phyloP scores from a whole-genome alignment of 2,113 vertebrate genomes.

The Istiophorus platypterus region DNA sequence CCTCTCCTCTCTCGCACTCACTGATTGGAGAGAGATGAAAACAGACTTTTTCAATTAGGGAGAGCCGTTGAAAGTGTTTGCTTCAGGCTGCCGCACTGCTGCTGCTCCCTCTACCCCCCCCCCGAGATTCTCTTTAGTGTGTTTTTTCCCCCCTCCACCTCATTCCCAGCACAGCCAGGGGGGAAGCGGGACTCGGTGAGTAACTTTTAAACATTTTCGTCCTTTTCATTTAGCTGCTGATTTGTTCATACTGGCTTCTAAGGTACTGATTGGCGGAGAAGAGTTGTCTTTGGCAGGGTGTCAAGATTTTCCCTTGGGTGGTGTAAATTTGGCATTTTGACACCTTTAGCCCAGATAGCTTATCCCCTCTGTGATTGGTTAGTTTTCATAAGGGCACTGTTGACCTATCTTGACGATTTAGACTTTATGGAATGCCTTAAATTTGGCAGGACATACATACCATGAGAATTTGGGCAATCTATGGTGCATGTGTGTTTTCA shows the following conservation, averaged over 20 bases:
- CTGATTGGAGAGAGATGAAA: conserved; percentile 67
- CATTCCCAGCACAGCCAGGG: conserved; percentile 56
- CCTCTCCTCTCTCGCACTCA: conserved; percentile 20
- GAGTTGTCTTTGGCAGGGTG: conserved; percentile 63
- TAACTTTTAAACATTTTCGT: conserved; percentile 76
- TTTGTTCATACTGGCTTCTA: conserved; percentile 37
- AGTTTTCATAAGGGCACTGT: conserved; percentile 55
- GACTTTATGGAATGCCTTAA: conserved; percentile 46
- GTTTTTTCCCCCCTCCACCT: conserved; percentile 21
- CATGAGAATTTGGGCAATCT: neutral
- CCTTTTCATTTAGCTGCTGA: conserved; percentile 57
- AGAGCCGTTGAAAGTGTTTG: conserved; percentile 71
- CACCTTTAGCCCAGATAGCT: conserved; percentile 33
- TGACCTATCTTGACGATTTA: conserved; percentile 43
- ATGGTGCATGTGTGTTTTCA: neutral
- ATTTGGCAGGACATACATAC: conserved; percentile 10
- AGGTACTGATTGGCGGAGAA: conserved; percentile 49
- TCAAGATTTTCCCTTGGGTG: conserved; percentile 54
- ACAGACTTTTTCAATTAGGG: conserved; percentile 85
- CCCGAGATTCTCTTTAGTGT: conserved; percentile 54
- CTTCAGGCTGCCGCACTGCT: conserved; percentile 66
- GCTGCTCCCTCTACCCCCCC: conserved; percentile 60
- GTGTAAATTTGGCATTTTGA: conserved; percentile 65
- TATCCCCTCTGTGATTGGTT: conserved; percentile 49
- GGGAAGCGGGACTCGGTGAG: conserved; percentile 75